Conservation (phyloP, 2,113 vertebrate species). For the Solea senegalensis region DNA sequence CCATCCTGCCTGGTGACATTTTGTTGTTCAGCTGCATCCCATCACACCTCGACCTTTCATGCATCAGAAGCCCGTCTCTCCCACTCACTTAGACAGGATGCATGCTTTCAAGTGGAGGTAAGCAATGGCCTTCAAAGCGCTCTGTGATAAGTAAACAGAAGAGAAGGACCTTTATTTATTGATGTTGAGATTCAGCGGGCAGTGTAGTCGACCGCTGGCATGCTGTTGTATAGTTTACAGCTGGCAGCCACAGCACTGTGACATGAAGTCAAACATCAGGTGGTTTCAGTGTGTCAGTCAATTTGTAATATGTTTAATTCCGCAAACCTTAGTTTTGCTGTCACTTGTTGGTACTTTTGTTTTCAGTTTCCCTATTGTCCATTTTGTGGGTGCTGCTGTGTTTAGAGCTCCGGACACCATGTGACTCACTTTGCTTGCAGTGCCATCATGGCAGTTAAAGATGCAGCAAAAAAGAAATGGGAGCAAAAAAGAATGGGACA, state of each 20-base stretch:
- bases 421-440: no score
- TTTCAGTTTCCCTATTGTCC: no score
- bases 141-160: slow-evolving; percentile 26
- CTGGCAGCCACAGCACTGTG: background rate
- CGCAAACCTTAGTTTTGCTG: no score
- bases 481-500: no score
- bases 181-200: slow-evolving; percentile 34
- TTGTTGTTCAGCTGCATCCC: slow-evolving; percentile 16
- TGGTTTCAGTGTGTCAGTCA: no score
- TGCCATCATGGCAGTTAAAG: no score
- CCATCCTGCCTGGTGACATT: slow-evolving; percentile 47
- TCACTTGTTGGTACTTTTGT: no score
- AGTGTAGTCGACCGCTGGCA: background rate
- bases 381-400: no score
- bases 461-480: no score
- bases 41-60: slow-evolving; percentile 49
- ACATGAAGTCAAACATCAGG: background rate
- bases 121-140: slow-evolving; percentile 46
- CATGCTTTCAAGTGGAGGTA: slow-evolving; percentile 44
- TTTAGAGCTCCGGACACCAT: no score
- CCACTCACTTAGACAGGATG: slow-evolving; percentile 22
- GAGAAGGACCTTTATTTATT: slow-evolving; percentile 56
- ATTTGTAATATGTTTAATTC: no score
- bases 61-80: slow-evolving; percentile 35
- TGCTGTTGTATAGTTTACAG: no score